Conservation (phyloP, 2,888 invertebrate genomes). For the Meteorus colon region DNA sequence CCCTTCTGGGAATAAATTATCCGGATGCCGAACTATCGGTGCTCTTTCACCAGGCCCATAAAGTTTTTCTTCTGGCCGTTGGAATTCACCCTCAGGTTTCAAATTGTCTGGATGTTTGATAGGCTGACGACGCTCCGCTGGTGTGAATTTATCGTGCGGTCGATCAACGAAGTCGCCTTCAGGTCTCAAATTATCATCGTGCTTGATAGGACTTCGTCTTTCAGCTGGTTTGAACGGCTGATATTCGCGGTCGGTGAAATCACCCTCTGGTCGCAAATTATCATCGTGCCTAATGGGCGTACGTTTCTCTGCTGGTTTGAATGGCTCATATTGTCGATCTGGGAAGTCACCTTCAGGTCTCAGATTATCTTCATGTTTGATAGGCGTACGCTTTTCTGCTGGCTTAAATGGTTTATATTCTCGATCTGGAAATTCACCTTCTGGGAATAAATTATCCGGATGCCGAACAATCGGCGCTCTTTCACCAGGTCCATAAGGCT, state of each 20-base stretch:
- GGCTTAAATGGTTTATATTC: conserved; percentile 52
- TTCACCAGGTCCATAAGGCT: conserved; percentile 71
- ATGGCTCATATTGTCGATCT: background rate
- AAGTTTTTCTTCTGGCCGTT: conserved; percentile 50
- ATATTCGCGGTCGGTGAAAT: conserved; percentile 65
- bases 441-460: conserved; percentile 76
- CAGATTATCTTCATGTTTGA: conserved; percentile 70
- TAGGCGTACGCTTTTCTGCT: conserved; percentile 70
- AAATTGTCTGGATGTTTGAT: conserved; percentile 69
- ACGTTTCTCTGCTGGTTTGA: conserved; percentile 69
- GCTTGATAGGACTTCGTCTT: conserved; percentile 74
- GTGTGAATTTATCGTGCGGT: conserved; percentile 65
- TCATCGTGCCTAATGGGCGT: conserved; percentile 69
- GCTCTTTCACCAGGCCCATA: conserved; percentile 58
- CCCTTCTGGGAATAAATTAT: conserved; percentile 74
- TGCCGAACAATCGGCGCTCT: conserved; percentile 73
- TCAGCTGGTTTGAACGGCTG: conserved; percentile 62
- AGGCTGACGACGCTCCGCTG: conserved; percentile 63
- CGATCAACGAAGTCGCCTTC: conserved; percentile 67
- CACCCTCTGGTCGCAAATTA: conserved; percentile 73
- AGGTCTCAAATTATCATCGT: conserved; percentile 76
- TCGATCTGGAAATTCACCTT: conserved; percentile 67
- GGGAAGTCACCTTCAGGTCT: conserved; percentile 70
- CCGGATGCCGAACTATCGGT: conserved; percentile 70
- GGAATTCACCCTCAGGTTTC: conserved; percentile 72